Evolutionary conservation across 2,888 invertebrate species (phyloP), one percentile per base, ranked within the genome.

Genomic region (Aphidius colemani): DNA sequence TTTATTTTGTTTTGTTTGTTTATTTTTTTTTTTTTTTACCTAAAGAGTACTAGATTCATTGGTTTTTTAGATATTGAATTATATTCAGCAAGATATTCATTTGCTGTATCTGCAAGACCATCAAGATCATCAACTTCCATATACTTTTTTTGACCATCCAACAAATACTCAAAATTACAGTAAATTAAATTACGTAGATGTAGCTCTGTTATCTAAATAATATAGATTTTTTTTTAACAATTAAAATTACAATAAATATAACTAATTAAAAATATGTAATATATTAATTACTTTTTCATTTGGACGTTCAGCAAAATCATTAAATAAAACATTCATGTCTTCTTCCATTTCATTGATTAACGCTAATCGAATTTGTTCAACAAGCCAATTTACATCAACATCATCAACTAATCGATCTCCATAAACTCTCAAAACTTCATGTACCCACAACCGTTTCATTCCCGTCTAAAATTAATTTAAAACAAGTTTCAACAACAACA

Each of bases 11-110:
- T 49, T n/a, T 13, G 49, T 44, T 51, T 18, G 30, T 45, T 6
- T 41, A 41, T 18, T 49, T 18, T 48, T 6, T 41, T 49, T 18
- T 49, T 18, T 48, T 39, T 9, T 45, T 80, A 93, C 90, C 90
- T 90, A 83, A 95, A 95, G 44, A 97, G 85, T 6, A 97, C 96
- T 62, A 97, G 86, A 81, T 95, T 93, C 96, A 97, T 96, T 0
- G 96, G 96, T 76, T 96, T 96, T 83, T 95, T 96, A 7, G 94
- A 93, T 90, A 96, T 94, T 72, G 94, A 94, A 82, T 97, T 97
- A 79, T 90, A 96, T 78, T 97, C 97, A 0, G 89, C 89, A 10
- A 97, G 85, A 83, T 93, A 96, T 0, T 92, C 90, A 68, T 96
- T 94, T 0, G 95, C 95, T 0, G 94, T 90, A 0, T 86, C 82